Evolutionary conservation across 2,113 vertebrate species (phyloP), one percentile per base, ranked within the genome.

Genomic region (Dunckerocampus dactyliophorus): DNA sequence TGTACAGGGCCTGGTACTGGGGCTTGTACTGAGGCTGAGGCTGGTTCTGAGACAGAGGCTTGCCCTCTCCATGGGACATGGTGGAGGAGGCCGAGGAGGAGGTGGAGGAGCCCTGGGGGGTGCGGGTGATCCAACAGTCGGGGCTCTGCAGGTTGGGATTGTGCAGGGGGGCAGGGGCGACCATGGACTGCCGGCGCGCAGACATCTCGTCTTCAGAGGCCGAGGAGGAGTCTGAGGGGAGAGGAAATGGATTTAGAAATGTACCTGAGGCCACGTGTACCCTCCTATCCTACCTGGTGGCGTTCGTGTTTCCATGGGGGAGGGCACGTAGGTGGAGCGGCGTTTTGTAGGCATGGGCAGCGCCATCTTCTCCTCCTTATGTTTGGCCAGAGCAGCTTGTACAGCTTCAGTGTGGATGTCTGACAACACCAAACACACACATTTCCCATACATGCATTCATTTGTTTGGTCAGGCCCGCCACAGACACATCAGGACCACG

Each of bases 41-140:
- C 51, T 88, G 82, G 16, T 71, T 43, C 48, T 65, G 69, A 21
- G 63, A 62, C 76, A 88, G 88, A 0, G 91, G 92, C 89, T 94
- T 96, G 88, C 91, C 91, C 88, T 98, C 95, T 74, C 95, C 94
- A 57, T 98, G 95, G 69, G 97, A 99, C 87, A 98, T 88, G 60
- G 97, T 98, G 84, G 96, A 99, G 77, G 96, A 98, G 83, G 97
- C 96, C 0, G 96, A 99, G 78, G 96, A 99, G 65, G 96, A 98
- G 83, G 96, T 97, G 87, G 97, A 99, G 75, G 97, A 98, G 82
- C 94, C 95, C 88, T 96, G 96, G 80, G 94, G 86, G n/a, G 96
- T 94, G 87, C 93, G 93, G 89, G 94, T 98, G 81, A 95, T 95
- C 94, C 95, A 97, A 65, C 91, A 92, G 84, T 99, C 97, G 3